Evolutionary conservation across 2,113 vertebrate species (phyloP), one percentile per base, ranked within the genome.

Genomic region (Aythya baeri): DNA sequence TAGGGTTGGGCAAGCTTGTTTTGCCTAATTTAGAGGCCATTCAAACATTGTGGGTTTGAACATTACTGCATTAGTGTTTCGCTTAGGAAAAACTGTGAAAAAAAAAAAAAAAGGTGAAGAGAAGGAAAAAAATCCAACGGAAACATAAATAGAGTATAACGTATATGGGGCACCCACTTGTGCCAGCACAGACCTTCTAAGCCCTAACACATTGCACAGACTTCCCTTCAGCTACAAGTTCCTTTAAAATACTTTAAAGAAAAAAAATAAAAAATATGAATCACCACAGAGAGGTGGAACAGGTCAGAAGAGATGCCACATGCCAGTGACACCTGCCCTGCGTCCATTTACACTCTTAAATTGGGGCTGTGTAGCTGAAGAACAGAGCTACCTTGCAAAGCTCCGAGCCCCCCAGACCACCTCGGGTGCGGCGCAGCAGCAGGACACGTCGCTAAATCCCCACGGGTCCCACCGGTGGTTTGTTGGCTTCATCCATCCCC

Each of bases 1-100:
- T 91, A 94, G 94, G 95, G 96, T 43, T 95, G 96, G 95, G 95
- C 88, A 95, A 96, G 78, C 88, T 95, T 96, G 91, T 96, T 97
- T 97, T 97, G 93, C 96, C 95, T 95, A 93, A 95, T 95, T 97
- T 96, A 97, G 93, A 97, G 95, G 91, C 95, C 96, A 96, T 94
- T 95, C 93, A 97, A 96, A 96, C 97, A 97, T 94, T 96, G 97
- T 96, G 97, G 96, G 95, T 97, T 97, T 97, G 88, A 97, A 96
- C 77, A 79, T 94, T 96, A 93, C 94, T 95, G 59, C 93, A 93
- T 90, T 90, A 96, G 90, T 97, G 92, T 96, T 97, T 96, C 90
- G 81, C 93, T 96, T 93, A 73, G 95, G 95, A 96, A 96, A 97
- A 97, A 95, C 89, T 87, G 73, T 83, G 72, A 72, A 86, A 41